These are phyloP conservation scores for Penaeus vannamei DNA, from an alignment of 1,140 invertebrate species.

Conservation along the genomic window DNA sequence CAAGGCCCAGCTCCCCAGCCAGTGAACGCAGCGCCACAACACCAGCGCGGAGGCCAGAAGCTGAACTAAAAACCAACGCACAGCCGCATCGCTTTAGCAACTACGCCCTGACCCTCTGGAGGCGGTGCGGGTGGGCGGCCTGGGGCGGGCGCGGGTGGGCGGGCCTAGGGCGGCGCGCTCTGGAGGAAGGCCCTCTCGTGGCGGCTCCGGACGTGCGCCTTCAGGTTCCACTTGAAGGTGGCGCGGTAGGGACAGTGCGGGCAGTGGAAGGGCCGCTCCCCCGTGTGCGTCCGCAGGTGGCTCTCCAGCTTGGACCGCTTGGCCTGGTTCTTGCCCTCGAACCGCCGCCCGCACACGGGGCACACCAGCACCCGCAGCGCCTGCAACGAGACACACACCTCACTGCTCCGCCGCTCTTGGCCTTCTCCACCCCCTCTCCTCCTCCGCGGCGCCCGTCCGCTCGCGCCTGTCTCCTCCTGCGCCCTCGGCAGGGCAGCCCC, in stretches of 20 bases:
- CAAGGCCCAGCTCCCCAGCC: too few species aligned
- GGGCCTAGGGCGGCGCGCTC: neutral
- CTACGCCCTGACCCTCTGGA: too few species aligned
- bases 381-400: constrained; percentile 63
- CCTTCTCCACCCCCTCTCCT: neutral
- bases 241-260: constrained; percentile 71
- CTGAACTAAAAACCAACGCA: too few species aligned
- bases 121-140: too few species aligned
- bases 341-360: constrained; percentile 60
- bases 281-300: constrained; percentile 71
- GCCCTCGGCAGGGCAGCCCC: neutral
- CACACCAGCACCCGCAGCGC: constrained; percentile 53
- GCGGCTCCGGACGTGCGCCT: constrained; percentile 57
- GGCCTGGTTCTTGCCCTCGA: constrained; percentile 61
- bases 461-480: neutral
- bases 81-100: too few species aligned
- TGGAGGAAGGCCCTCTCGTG: constrained; percentile 34
- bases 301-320: constrained; percentile 67
- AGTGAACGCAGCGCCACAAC: too few species aligned
- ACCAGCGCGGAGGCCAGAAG: too few species aligned
- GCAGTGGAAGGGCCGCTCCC: constrained; percentile 75
- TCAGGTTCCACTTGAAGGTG: constrained; percentile 65
- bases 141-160: neutral
- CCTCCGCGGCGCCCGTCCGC: neutral
- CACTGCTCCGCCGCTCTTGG: constrained; percentile 9